phyloP scores from a whole-genome alignment of 1,140 invertebrate genomes.

The Acromyrmex heyeri region DNA sequence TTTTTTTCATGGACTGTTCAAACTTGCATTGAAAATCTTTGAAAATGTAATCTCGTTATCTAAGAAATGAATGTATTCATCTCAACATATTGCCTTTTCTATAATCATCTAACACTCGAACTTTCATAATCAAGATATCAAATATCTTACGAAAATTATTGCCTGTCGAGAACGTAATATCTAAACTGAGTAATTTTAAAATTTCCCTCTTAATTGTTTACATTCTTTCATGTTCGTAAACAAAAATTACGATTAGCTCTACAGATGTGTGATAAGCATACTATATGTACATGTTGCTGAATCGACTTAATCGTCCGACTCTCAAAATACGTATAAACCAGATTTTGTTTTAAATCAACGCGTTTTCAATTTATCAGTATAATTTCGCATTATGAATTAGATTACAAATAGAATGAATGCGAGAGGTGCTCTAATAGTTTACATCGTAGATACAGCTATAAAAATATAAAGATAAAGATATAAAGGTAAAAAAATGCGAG shows the following conservation, averaged over 20 bases:
- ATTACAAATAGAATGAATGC: neutral
- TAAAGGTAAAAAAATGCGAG: conserved; percentile 5
- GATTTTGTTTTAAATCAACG: neutral
- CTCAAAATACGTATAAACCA: neutral
- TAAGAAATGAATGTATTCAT: neutral
- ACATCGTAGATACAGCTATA: neutral
- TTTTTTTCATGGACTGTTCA: neutral
- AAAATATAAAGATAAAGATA: neutral
- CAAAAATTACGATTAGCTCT: conserved; percentile 18
- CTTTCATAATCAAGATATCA: neutral
- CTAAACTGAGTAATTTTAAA: neutral
- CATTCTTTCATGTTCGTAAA: neutral
- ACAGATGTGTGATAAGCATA: neutral
- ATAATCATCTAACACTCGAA: neutral
- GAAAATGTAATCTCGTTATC: neutral
- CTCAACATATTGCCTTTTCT: neutral
- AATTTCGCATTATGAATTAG: neutral
- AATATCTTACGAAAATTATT: neutral
- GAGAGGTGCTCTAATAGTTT: neutral
- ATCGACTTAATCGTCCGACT: neutral
- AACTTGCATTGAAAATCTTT: neutral
- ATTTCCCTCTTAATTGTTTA: neutral
- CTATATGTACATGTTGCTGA: neutral
- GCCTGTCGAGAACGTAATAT: neutral
- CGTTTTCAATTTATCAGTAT: neutral